Conservation (phyloP, 2,888 invertebrate species). For the Drosophila aldrichi region DNA sequence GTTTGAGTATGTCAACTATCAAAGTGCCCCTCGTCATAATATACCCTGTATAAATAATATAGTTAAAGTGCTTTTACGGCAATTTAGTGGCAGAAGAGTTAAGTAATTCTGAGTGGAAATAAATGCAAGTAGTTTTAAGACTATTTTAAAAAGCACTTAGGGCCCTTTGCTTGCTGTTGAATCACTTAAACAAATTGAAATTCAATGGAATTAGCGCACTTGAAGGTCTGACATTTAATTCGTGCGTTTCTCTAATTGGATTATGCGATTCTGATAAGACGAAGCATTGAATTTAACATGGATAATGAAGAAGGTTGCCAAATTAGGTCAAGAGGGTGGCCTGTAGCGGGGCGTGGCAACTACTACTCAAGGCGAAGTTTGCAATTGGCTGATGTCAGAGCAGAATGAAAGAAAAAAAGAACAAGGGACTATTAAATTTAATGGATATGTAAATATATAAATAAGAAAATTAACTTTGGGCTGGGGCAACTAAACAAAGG, state of each 20-base stretch:
- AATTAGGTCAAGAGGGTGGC: conserved; percentile 45
- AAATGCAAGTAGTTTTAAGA: background rate
- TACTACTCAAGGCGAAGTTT: conserved; percentile 34
- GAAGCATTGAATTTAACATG: conserved; percentile 41
- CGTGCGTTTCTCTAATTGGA: conserved; percentile 50
- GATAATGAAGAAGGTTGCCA: conserved; percentile 38
- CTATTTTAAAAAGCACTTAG: background rate
- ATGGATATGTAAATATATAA: conserved; percentile 67
- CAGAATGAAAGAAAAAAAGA: conserved; percentile 13
- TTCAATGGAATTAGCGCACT: conserved; percentile 16
- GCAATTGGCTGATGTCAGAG: conserved; percentile 62
- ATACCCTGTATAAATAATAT: background rate
- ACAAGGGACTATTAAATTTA: conserved; percentile 68
- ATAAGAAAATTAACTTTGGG: conserved; percentile 21
- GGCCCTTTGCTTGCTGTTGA: background rate
- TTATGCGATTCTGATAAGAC: conserved; percentile 56
- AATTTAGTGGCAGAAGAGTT: background rate
- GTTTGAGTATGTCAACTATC: background rate
- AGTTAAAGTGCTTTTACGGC: background rate
- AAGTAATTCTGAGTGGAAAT: background rate
- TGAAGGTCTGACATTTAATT: conserved; percentile 34
- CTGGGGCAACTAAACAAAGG: conserved; percentile 66
- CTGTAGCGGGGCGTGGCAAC: background rate
- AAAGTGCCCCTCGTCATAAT: background rate
- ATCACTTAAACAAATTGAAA: conserved; percentile 9